phyloP scores from a whole-genome alignment of 2,888 invertebrate species.

The Xanthostigma xanthostigma region DNA sequence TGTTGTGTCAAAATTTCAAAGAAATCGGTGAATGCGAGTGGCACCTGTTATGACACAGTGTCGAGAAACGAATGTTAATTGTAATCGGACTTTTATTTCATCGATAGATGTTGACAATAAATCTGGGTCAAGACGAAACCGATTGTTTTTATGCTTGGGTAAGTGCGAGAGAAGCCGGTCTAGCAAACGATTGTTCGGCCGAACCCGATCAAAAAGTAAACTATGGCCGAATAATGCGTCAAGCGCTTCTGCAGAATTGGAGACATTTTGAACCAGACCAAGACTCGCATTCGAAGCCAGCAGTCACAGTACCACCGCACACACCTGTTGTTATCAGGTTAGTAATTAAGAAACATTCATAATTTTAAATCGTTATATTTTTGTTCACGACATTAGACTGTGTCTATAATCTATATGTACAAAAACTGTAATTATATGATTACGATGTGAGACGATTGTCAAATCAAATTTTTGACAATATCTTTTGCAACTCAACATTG shows the following conservation, averaged over 20 bases:
- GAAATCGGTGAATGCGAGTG: too few species aligned
- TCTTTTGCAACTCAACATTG: too few species aligned
- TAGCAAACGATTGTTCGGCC: conserved; percentile 39
- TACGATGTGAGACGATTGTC: too few species aligned
- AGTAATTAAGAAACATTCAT: neutral
- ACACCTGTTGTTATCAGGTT: conserved; percentile 45
- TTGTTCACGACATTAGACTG: neutral
- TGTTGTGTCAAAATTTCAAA: too few species aligned
- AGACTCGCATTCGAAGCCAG: conserved; percentile 57
- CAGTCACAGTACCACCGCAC: conserved; percentile 85
- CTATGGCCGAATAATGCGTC: conserved; percentile 83
- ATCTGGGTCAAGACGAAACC: conserved; percentile 90
- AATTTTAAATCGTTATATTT: too few species aligned
- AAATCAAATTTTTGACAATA: too few species aligned
- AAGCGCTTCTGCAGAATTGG: conserved; percentile 94
- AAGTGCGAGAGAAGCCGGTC: conserved; percentile 85
- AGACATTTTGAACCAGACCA: conserved; percentile 52
- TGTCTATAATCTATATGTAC: too few species aligned
- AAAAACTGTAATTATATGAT: too few species aligned
- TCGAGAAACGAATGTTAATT: too few species aligned
- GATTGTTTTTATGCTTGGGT: conserved; percentile 99
- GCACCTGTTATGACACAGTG: too few species aligned
- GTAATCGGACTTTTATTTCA: conserved; percentile 9
- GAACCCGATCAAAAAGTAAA: conserved; percentile 84
- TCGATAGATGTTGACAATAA: conserved; percentile 83